Evolutionary conservation across 2,888 invertebrate species (phyloP), one percentile per base, ranked within the genome.

Genomic region (Lampropteryx suffumata): DNA sequence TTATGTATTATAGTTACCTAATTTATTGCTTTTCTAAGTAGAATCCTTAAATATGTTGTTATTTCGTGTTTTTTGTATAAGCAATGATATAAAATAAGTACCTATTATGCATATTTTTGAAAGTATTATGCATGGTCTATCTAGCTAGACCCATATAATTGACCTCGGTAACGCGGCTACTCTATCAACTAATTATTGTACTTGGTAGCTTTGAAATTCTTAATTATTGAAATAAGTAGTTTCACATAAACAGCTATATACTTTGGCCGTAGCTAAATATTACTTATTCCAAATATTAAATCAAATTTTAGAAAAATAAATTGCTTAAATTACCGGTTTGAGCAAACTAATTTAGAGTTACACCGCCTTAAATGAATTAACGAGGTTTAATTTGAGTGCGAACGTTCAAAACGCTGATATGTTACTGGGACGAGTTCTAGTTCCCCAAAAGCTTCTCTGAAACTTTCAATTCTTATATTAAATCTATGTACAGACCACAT

Each of bases 141-240:
- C 68, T 65, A 63, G 66, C 67, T 62, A 68, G 13, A 61, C 65
- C 73, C 73, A n/a, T n/a, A 62, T 84, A 86, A 87, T 87, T 87
- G 86, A 87, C 86, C 76, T 71, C 77, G 77, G 80, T 80, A 82
- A 80, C 76, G 57, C 65, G 71, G 64, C 71, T 80, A 79, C 61
- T 67, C 68, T 81, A 81, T 63, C 50, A 65, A 64, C 79, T 85
- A 83, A 62, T 83, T 83, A 86, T 86, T 87, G 87, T 88, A 85
- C 86, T 87, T 81, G 80, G 61, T 81, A 82, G 73, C 65, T 75
- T 77, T 68, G 70, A 65, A 75, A 73, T 65, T 69, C 66, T 69
- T 66, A 69, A 59, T 53, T 56, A 64, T 58, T 61, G 54, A 54
- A 58, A 43, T 50, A 54, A n/a, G 3, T 11, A 51, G 44, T 60